Percentiles rank a stretch among this genome's conserved stretches.
These are phyloP conservation scores for Idaea aversata DNA, from an alignment of 2,888 invertebrate genomes.

Conservation along the genomic window DNA sequence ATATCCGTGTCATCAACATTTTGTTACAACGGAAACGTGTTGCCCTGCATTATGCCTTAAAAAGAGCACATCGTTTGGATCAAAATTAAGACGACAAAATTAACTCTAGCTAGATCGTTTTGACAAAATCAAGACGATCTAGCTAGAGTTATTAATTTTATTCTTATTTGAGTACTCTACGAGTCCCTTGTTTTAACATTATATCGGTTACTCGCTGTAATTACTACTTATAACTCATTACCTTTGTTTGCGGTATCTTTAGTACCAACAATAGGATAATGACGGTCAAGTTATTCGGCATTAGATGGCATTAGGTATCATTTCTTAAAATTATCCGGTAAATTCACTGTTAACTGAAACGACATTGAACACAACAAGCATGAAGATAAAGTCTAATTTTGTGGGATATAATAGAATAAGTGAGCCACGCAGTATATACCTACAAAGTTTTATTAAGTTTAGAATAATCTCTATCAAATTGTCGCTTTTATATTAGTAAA, in stretches of 20 bases:
- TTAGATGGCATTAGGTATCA: not conserved
- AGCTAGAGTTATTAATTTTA: too few species aligned
- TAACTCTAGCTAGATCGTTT: too few species aligned
- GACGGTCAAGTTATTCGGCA: not conserved
- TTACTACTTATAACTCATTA: not conserved
- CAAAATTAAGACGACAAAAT: too few species aligned
- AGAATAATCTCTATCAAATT: not conserved
- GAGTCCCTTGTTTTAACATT: too few species aligned
- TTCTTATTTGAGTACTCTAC: too few species aligned
- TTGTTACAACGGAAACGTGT: constrained; percentile 11
- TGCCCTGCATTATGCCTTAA: not conserved
- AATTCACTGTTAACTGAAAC: not conserved
- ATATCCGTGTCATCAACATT: constrained; percentile 20
- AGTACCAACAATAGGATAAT: not conserved
- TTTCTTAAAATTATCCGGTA: not conserved
- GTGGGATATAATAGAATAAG: not conserved
- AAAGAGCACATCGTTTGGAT: too few species aligned
- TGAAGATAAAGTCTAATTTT: not conserved
- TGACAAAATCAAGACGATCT: too few species aligned
- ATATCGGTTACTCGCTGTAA: too few species aligned
- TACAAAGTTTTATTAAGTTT: not conserved
- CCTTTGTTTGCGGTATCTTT: constrained; percentile 1
- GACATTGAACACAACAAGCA: not conserved
- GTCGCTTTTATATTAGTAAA: too few species aligned
- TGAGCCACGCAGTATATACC: not conserved